Conservation (phyloP, 2,113 vertebrate species). For the Corythaixoides concolor region DNA sequence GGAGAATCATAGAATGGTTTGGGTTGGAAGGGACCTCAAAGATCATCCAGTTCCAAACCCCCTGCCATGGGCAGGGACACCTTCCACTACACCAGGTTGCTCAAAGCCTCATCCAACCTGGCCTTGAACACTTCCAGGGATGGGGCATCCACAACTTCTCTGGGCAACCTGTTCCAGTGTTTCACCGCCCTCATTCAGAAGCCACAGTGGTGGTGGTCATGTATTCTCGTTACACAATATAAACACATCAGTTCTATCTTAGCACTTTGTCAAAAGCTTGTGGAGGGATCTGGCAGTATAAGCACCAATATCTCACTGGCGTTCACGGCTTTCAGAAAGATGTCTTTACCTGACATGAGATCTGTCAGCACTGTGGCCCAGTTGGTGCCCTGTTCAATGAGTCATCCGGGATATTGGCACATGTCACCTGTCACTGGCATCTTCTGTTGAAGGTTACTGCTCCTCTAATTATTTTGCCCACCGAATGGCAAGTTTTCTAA, state of each 20-base stretch:
- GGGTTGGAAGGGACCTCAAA: no score
- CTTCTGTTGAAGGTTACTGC: not conserved
- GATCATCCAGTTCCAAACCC: no score
- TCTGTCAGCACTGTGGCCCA: not conserved
- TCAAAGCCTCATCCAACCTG: no score
- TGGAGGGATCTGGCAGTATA: not conserved
- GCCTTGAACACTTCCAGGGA: no score
- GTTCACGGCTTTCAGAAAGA: not conserved
- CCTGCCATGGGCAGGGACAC: no score
- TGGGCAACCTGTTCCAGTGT: no score
- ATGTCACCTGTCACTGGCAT: not conserved
- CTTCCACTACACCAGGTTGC: no score
- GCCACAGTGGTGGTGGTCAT: not conserved
- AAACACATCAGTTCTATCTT: not conserved
- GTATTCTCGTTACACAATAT: not conserved
- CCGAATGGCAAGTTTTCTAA: not conserved
- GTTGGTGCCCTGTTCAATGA: not conserved
- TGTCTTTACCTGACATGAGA: not conserved
- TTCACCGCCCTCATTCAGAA: not conserved
- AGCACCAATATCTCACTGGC: not conserved
- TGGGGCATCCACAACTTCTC: no score
- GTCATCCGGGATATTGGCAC: not conserved
- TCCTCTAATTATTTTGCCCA: not conserved
- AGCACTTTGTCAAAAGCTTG: not conserved
- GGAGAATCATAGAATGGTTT: not conserved